These are phyloP conservation scores for Hirtodrosophila alboralis DNA, from an alignment of 2,888 invertebrate genomes.

Conservation along the genomic window DNA sequence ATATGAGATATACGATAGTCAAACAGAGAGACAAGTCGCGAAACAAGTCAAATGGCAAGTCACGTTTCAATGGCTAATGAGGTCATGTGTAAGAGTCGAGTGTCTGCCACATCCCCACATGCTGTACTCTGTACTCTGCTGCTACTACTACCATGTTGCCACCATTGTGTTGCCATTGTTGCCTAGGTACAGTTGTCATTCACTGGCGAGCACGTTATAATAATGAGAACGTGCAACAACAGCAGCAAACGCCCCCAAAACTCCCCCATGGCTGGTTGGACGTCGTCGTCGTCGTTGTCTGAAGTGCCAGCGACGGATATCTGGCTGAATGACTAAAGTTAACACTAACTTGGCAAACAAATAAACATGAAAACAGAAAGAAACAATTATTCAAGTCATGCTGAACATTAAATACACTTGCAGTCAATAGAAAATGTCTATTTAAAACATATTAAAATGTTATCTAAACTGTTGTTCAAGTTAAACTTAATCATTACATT, in stretches of 20 bases:
- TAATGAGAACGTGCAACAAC: conserved; percentile 70
- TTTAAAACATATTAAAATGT: no score
- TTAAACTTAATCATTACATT: no score
- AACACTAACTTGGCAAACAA: conserved; percentile 81
- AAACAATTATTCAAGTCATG: neutral
- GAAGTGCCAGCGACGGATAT: conserved; percentile 76
- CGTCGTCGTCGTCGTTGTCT: conserved; percentile 59
- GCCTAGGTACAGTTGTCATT: conserved; percentile 73
- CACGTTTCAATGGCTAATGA: conserved; percentile 82
- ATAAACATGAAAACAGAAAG: conserved; percentile 71
- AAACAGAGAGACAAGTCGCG: conserved; percentile 59
- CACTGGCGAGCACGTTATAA: conserved; percentile 73
- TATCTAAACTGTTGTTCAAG: no score
- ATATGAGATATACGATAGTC: conserved; percentile 15
- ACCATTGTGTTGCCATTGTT: conserved; percentile 60
- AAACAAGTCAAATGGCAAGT: conserved; percentile 81
- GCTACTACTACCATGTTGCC: conserved; percentile 14
- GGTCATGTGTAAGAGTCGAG: conserved; percentile 81
- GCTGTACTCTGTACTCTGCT: neutral
- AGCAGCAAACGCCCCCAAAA: conserved; percentile 1
- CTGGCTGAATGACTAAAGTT: conserved; percentile 80
- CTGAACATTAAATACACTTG: conserved; percentile 7
- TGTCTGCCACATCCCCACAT: conserved; percentile 34
- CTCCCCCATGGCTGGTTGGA: conserved; percentile 16
- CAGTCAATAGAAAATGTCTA: no score